These are phyloP conservation scores for Oceanodroma tethys DNA, from an alignment of 2,113 vertebrate species.

Conservation along the genomic window DNA sequence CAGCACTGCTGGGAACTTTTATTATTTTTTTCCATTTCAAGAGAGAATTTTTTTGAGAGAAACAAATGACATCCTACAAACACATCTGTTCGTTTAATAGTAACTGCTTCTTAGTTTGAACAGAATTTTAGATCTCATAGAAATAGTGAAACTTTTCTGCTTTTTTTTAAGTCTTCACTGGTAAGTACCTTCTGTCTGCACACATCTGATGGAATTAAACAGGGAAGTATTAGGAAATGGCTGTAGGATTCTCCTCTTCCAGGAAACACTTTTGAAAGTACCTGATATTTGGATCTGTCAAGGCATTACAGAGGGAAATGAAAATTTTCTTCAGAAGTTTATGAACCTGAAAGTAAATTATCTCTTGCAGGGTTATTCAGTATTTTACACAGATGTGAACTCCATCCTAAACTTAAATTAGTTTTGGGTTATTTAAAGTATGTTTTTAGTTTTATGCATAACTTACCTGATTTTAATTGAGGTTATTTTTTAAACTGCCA, in stretches of 20 bases:
- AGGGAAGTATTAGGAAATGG: background rate
- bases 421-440: background rate
- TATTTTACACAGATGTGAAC: background rate
- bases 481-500: slow-evolving; percentile 1
- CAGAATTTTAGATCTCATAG: background rate
- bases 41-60: background rate
- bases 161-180: background rate
- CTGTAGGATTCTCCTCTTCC: background rate
- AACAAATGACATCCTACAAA: background rate
- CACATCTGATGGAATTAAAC: background rate
- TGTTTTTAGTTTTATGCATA: background rate
- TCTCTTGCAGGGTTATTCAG: background rate
- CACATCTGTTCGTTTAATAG: background rate
- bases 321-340: background rate
- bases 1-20: background rate
- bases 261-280: background rate
- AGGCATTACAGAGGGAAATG: background rate
- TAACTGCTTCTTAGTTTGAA: background rate
- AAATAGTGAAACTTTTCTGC: background rate
- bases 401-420: slow-evolving; percentile 12
- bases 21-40: background rate
- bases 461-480: slow-evolving; percentile 7
- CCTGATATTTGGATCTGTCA: background rate
- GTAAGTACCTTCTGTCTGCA: background rate
- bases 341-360: background rate